phyloP scores from a whole-genome alignment of 2,797 vertebrate species.

The Momotus momota region DNA sequence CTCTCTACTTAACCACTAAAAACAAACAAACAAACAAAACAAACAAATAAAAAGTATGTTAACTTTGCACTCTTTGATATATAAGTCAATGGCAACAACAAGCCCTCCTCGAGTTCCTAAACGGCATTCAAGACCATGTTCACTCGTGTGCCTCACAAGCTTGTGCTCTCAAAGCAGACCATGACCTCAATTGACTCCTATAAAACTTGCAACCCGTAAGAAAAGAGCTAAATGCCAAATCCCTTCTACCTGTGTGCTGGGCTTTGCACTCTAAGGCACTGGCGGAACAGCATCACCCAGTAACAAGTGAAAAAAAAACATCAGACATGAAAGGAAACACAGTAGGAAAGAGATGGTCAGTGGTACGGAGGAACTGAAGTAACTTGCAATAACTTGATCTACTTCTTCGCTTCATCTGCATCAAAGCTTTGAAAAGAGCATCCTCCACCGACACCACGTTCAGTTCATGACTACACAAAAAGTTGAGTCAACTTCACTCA shows the following conservation, averaged over 20 bases:
- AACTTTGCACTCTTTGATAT: neutral
- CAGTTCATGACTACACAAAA: neutral
- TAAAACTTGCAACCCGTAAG: neutral
- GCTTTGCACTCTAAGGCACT: neutral
- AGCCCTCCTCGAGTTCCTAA: neutral
- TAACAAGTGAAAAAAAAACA: neutral
- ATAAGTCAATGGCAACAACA: neutral
- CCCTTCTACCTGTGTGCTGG: neutral
- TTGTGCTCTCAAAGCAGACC: neutral
- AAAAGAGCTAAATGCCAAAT: neutral
- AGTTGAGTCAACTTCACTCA: neutral
- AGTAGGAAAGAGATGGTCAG: neutral
- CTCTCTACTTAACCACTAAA: neutral
- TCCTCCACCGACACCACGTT: neutral
- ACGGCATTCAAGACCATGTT: neutral
- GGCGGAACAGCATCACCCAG: neutral
- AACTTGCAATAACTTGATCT: neutral
- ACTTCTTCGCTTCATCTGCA: neutral
- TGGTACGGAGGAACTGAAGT: neutral
- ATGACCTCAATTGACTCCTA: neutral
- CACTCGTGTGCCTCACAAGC: neutral
- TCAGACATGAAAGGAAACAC: accelerated
- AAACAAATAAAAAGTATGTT: neutral
- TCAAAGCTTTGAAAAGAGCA: neutral
- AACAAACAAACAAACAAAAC: too few species aligned